Conservation (phyloP, 2,113 vertebrate genomes). For the Phoxinus phoxinus region DNA sequence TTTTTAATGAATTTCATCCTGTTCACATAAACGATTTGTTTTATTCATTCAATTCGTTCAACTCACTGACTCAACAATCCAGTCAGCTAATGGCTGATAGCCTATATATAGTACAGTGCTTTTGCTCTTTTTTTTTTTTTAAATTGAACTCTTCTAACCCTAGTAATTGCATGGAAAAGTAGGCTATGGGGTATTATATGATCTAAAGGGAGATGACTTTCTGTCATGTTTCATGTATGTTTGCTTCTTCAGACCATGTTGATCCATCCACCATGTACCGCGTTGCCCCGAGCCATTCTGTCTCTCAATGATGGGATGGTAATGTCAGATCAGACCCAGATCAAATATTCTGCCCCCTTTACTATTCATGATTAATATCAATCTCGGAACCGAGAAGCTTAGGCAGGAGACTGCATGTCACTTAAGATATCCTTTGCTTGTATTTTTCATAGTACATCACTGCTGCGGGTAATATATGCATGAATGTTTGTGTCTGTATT, state of each 20-base stretch:
- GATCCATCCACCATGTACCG: not conserved
- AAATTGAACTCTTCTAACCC: not conserved
- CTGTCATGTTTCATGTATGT: conserved; percentile 27
- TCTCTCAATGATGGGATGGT: not conserved
- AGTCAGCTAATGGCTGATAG: not conserved
- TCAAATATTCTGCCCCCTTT: conserved; percentile 29
- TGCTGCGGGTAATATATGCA: not conserved
- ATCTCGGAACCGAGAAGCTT: not conserved
- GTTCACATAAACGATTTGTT: not conserved
- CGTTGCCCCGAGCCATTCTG: not conserved
- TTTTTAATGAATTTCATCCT: not conserved
- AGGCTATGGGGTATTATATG: not conserved
- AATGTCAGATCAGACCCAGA: conserved; percentile 33
- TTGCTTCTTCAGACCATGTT: conserved; percentile 14
- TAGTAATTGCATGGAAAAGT: not conserved
- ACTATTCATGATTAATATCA: conserved; percentile 13
- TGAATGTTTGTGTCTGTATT: not conserved
- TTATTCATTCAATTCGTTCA: not conserved
- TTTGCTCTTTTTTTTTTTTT: too few relatives aligned
- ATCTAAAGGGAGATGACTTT: conserved; percentile 29
- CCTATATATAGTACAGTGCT: not conserved
- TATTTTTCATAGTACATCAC: conserved; percentile 1
- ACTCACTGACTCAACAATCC: not conserved
- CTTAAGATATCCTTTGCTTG: conserved; percentile 9
- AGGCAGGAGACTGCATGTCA: conserved; percentile 24